Conservation (phyloP, 1,140 invertebrate genomes). For the Meloidogyne chitwoodi region DNA sequence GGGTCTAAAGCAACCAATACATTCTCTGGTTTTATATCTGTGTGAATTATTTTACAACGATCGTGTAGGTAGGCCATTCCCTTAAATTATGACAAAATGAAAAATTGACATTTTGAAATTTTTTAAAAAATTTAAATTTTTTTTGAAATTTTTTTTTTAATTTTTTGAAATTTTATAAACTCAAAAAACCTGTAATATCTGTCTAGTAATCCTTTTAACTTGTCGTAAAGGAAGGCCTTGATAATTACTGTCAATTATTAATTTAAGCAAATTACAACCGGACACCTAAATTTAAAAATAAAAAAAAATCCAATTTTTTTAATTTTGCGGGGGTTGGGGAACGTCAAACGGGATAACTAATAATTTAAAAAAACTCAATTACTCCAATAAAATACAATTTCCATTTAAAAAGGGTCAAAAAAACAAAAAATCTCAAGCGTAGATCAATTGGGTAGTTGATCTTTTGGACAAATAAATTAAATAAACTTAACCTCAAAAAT, state of each 20-base stretch:
- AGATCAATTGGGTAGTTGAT: too few relatives aligned
- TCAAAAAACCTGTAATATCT: conserved; percentile 67
- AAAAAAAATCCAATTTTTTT: background rate
- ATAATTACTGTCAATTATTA: conserved; percentile 96
- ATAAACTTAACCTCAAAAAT: conserved; percentile 41
- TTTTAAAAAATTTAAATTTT: background rate
- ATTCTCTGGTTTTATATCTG: conserved; percentile 99
- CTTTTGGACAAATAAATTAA: too few relatives aligned
- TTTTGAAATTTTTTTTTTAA: too few relatives aligned
- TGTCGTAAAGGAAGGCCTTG: conserved; percentile 88
- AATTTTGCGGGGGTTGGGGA: background rate
- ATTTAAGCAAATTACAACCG: conserved; percentile 90
- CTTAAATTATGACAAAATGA: conserved; percentile 70
- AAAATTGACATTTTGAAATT: conserved; percentile 52
- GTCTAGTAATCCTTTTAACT: conserved; percentile 87
- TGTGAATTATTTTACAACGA: conserved; percentile 97
- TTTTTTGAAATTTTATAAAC: background rate
- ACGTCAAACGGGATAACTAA: too few relatives aligned
- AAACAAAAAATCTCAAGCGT: too few relatives aligned
- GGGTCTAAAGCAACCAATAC: conserved; percentile 67
- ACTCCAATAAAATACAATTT: too few relatives aligned
- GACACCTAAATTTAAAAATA: conserved; percentile 71
- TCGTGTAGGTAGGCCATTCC: conserved; percentile 92
- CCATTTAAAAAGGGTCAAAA: too few relatives aligned
- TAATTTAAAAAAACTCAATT: background rate